Conservation (phyloP, 2,113 vertebrate genomes). For the Cyprinodon variegatus region DNA sequence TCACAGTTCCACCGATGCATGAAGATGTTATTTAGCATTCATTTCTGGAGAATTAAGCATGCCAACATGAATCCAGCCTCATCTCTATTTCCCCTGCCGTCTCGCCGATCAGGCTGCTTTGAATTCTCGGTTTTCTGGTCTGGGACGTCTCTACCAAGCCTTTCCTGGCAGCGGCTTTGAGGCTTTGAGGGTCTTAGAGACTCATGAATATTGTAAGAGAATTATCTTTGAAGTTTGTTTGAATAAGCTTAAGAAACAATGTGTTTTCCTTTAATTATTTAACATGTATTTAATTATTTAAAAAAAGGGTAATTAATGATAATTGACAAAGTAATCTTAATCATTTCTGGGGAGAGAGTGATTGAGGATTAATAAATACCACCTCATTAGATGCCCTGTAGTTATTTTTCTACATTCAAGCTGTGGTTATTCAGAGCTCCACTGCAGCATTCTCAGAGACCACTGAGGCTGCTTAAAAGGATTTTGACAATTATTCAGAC, state of each 20-base stretch:
- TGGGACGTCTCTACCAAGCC: constrained; percentile 48
- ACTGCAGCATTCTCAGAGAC: constrained; percentile 23
- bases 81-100: constrained; percentile 18
- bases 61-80: constrained; percentile 31
- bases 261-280: constrained; percentile 25
- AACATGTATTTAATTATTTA: constrained; percentile 14
- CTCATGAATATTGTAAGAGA: constrained; percentile 67
- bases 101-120: constrained; percentile 38
- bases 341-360: constrained; percentile 6
- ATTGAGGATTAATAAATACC: constrained; percentile 10
- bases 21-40: constrained; percentile 53
- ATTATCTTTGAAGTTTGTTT: constrained; percentile 48
- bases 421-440: constrained; percentile 14
- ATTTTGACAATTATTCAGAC: constrained; percentile 34
- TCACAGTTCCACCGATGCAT: constrained; percentile 33
- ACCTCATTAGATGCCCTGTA: neutral
- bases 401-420: constrained; percentile 14
- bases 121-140: constrained; percentile 48
- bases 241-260: constrained; percentile 26
- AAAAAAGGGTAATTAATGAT: constrained; percentile 33
- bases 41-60: constrained; percentile 34
- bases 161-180: constrained; percentile 60
- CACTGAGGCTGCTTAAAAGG: constrained; percentile 11
- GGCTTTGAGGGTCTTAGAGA: constrained; percentile 62
- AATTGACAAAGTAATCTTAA: constrained; percentile 28